A percentile compares a stretch with the other conserved stretches of the same genome.
These are phyloP conservation scores for Chrysochloris asiatica DNA, from an alignment of 2,113 vertebrate genomes.

Conservation along the genomic window DNA sequence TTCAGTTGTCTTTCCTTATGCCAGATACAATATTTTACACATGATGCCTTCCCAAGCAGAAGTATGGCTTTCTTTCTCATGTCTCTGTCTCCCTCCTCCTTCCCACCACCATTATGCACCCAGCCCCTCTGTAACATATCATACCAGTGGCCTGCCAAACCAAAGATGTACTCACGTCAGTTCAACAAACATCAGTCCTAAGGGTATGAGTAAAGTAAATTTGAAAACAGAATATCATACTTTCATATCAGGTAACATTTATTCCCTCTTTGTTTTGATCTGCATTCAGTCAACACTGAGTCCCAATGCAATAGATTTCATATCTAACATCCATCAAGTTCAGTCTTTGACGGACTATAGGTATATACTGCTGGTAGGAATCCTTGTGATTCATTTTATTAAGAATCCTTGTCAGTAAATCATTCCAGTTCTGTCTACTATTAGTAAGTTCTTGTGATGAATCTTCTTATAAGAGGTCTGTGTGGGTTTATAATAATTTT, in stretches of 20 bases:
- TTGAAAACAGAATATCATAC: constrained; percentile 9
- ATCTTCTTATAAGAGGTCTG: background rate
- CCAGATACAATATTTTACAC: background rate
- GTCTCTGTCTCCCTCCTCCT: background rate
- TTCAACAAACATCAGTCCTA: background rate
- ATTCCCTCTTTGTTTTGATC: background rate
- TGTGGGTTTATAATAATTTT: background rate
- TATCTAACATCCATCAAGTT: background rate
- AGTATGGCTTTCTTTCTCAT: background rate
- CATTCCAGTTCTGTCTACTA: background rate
- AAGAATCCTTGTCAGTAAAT: constrained; percentile 1
- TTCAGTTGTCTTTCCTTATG: background rate
- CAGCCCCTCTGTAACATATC: background rate
- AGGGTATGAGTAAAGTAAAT: background rate
- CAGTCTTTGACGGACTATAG: background rate
- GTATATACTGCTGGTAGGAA: background rate
- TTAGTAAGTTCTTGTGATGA: background rate
- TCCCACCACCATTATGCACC: too few relatives aligned
- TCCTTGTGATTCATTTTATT: constrained; percentile 19
- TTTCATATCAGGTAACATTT: background rate
- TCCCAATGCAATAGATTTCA: background rate
- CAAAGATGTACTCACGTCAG: background rate
- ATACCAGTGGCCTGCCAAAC: background rate
- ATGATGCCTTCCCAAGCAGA: background rate
- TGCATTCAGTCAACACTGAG: background rate